A percentile compares a stretch with the other conserved stretches of the same genome.
phyloP scores from a whole-genome alignment of 2,113 vertebrate genomes.

The Sebastes schlegelii region DNA sequence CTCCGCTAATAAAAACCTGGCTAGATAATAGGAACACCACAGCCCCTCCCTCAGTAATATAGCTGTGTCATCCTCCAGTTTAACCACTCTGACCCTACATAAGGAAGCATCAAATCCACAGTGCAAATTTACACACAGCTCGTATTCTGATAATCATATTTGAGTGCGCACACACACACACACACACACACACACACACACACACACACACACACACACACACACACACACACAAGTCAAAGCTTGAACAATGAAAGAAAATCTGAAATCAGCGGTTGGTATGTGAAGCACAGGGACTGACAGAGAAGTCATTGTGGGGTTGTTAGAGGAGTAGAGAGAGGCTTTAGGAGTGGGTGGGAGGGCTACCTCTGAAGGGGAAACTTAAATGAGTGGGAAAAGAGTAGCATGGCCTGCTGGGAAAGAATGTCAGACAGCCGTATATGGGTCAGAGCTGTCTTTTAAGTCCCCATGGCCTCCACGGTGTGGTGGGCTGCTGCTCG shows the following conservation, averaged over 20 bases:
- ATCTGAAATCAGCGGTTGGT: constrained; percentile 35
- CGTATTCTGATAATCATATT: not conserved
- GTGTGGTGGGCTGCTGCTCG: constrained; percentile 39
- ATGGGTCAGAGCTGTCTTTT: constrained; percentile 64
- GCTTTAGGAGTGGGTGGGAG: constrained; percentile 35
- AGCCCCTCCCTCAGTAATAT: not conserved
- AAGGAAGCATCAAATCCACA: constrained; percentile 8
- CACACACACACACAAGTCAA: constrained; percentile 8
- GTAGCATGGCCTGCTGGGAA: constrained; percentile 70
- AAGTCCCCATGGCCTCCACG: constrained; percentile 40
- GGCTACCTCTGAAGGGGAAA: constrained; percentile 49
- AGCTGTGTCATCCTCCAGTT: constrained; percentile 9
- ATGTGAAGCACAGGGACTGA: constrained; percentile 43
- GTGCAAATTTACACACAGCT: constrained; percentile 4
- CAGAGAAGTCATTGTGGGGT: constrained; percentile 69
- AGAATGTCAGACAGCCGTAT: constrained; percentile 65
- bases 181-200: no score
- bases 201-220: no score
- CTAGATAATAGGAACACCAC: constrained; percentile 2
- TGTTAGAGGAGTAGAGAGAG: constrained; percentile 44
- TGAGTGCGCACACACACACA: not conserved
- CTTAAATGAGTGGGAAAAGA: constrained; percentile 66
- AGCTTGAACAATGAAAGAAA: constrained; percentile 19
- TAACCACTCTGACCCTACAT: not conserved
- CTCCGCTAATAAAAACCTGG: constrained; percentile 9